Evolutionary conservation across 2,888 invertebrate genomes (phyloP).

Genomic region (Andrena bicolor): DNA sequence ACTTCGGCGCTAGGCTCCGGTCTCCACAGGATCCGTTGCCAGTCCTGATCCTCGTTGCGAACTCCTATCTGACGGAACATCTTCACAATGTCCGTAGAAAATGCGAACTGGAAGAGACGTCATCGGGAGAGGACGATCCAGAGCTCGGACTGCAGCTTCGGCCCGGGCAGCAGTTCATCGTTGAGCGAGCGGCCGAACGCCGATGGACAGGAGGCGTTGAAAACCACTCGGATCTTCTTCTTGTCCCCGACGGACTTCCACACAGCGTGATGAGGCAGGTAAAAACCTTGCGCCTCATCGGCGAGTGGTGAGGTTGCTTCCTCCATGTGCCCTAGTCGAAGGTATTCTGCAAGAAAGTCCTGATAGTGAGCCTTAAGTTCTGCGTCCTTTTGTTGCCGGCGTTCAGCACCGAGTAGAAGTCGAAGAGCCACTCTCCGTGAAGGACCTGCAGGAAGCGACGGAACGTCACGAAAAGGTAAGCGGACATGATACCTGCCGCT

Average conservation of each 20-base stretch:
- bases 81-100: slow-evolving; percentile 7
- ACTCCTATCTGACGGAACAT: slow-evolving; percentile 3
- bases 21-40: background rate
- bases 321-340: background rate
- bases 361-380: background rate
- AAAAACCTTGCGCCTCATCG: no score
- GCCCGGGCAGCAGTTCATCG: background rate
- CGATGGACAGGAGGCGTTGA: background rate
- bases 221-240: background rate
- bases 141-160: background rate
- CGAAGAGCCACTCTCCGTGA: background rate
- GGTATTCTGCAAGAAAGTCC: background rate
- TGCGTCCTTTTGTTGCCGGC: background rate
- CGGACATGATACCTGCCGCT: background rate
- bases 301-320: no score
- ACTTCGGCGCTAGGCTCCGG: background rate
- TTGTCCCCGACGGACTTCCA: background rate
- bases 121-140: background rate
- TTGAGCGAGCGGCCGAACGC: background rate
- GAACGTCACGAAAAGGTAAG: background rate
- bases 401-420: background rate
- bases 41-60: background rate
- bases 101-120: background rate
- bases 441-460: background rate
- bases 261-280: background rate